These are phyloP conservation scores for Apocheima hispidaria DNA, from an alignment of 2,888 invertebrate genomes.

Conservation along the genomic window DNA sequence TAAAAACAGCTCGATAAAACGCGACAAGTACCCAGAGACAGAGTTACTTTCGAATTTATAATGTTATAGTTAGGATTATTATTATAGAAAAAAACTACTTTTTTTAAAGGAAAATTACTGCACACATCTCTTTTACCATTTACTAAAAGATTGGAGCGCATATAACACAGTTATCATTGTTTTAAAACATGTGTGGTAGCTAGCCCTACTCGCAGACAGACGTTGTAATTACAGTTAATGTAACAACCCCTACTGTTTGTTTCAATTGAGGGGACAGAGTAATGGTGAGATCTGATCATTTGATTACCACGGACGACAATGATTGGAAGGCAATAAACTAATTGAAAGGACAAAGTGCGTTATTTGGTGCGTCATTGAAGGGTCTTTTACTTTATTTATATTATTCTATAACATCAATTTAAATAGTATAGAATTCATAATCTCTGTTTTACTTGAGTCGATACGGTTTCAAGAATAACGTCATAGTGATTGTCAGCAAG, in stretches of 20 bases:
- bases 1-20: no score
- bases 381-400: background rate
- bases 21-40: no score
- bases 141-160: background rate
- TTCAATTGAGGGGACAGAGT: conserved; percentile 49
- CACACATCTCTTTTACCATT: no score
- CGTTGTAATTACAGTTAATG: conserved; percentile 37
- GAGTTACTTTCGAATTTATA: no score
- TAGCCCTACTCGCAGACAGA: conserved; percentile 39
- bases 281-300: conserved; percentile 35
- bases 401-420: no score
- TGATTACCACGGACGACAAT: conserved; percentile 35
- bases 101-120: no score
- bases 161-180: background rate
- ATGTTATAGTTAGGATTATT: no score
- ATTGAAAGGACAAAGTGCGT: conserved; percentile 11
- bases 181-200: conserved; percentile 1
- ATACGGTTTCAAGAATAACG: conserved; percentile 2
- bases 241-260: conserved; percentile 42
- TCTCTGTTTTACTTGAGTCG: background rate
- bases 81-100: no score
- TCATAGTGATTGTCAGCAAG: conserved; percentile 3
- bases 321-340: conserved; percentile 31
- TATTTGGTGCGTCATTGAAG: background rate
- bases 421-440: background rate